Base-by-base conservation (phyloP, 2,888 invertebrate genomes). In the Chaetogeoica ovagalla region DNA sequence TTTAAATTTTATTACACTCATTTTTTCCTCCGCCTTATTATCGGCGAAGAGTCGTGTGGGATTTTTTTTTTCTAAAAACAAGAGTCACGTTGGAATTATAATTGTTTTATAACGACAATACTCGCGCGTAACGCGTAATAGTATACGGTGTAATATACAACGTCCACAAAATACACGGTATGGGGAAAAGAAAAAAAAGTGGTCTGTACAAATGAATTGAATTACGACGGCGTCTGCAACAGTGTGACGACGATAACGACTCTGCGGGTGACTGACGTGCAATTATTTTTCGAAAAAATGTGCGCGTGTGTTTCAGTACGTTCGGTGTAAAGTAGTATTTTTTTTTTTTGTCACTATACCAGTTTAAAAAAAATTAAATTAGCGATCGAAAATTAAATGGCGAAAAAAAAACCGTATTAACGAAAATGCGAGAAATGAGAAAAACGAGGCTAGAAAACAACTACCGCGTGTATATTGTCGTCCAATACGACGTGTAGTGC, bases 241-340 rank as follows among this genome's bases (percentile, higher is more conserved):
- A 19, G 59, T 48, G 13, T 17, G 59, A 48, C 43, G 59, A 48
- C 43, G n/a, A 19, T 19, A 43, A 66, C 66, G 23, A 39, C 76
- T 68, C 76, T 48, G 60, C 76, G 69, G 76, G 76, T 69, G 69
- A 76, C 48, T 69, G 76, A 60, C 68, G 60, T 37, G 68, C 60
- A 69, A 76, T 69, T 60, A 52, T 11, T 21, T 30, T n/a, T 59
- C 21, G 19, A 6, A 57, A 57, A 69, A 39, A 43, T 43, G 43
- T 43, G 43, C 19, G 9, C 4, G 43, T 48, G 68, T 15, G 17
- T 59, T 21, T 43, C 5, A n/a, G n/a, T n/a, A 13, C 15, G n/a
- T 48, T 66, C 23, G 37, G 3, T 30, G 4, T 62, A 11, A 9
- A 3, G 48, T 11, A 4, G n/a, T 37, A 52, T 65, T 74, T 57